These are phyloP conservation scores for Takifugu bimaculatus DNA, from an alignment of 2,113 vertebrate species.

Conservation along the genomic window DNA sequence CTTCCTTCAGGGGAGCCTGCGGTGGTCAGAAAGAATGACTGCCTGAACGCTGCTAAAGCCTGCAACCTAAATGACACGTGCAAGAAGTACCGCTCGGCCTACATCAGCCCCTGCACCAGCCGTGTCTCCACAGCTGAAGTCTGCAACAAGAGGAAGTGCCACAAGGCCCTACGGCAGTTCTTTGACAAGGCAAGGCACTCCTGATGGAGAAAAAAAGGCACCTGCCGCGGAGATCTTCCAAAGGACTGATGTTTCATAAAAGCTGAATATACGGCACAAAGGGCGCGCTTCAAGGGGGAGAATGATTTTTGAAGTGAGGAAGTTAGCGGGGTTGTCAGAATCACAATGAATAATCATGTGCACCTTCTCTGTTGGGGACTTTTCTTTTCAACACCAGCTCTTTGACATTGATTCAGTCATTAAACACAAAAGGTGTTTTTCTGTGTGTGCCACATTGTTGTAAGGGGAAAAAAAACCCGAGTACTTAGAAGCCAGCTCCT, in stretches of 20 bases:
- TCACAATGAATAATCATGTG: conserved; percentile 30
- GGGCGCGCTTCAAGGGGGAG: conserved; percentile 5
- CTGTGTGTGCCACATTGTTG: conserved; percentile 14
- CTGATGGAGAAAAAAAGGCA: conserved; percentile 7
- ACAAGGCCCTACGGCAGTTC: conserved; percentile 96
- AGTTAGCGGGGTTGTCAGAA: conserved; percentile 33
- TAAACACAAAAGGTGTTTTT: conserved; percentile 41
- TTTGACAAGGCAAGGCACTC: conserved; percentile 85
- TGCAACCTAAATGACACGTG: conserved; percentile 98
- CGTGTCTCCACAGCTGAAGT: conserved; percentile 88
- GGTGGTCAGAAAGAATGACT: conserved; percentile 91
- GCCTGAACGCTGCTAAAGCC: conserved; percentile 94
- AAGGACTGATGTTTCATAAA: conserved; percentile 29
- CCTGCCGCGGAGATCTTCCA: conserved; percentile 17
- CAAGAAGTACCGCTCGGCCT: conserved; percentile 96
- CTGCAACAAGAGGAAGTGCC: conserved; percentile 97
- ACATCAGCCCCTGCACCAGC: conserved; percentile 96
- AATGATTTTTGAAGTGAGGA: conserved; percentile 18
- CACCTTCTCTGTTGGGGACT: conserved; percentile 16
- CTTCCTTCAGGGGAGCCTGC: conserved; percentile 79
- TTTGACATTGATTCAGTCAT: conserved; percentile 41
- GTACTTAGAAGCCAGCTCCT: conserved; percentile 29
- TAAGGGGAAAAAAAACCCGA: conserved; percentile 1
- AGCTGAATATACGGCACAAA: conserved; percentile 20
- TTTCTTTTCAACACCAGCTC: conserved; percentile 10